A percentile compares a stretch with the other conserved stretches of the same genome.
These are phyloP conservation scores for Dicrurus megarhynchus DNA, from an alignment of 2,113 vertebrate genomes.

Conservation along the genomic window DNA sequence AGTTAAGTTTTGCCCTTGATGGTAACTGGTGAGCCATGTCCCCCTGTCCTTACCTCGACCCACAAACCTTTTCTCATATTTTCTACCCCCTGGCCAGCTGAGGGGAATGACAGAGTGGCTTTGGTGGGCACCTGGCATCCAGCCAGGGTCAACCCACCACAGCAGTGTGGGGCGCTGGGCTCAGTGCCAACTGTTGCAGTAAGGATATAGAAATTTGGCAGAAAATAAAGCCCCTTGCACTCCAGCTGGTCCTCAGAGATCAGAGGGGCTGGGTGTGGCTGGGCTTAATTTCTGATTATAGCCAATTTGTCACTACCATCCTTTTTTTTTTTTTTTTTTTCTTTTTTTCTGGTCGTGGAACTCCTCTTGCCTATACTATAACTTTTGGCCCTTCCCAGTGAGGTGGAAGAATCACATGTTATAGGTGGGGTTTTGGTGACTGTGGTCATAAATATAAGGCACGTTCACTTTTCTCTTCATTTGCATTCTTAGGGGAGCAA, in stretches of 20 bases:
- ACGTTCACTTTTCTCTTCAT: background rate
- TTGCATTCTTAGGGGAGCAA: background rate
- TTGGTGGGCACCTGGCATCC: background rate
- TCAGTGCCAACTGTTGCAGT: background rate
- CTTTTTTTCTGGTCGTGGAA: background rate
- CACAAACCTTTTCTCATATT: accelerated
- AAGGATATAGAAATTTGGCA: background rate
- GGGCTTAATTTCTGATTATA: background rate
- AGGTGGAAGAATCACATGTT: background rate
- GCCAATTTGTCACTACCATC: background rate
- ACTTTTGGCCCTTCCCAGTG: background rate
- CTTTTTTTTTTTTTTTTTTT: background rate
- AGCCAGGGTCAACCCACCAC: background rate
- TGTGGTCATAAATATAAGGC: background rate
- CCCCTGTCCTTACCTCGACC: background rate
- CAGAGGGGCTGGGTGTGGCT: background rate
- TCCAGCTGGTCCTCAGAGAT: background rate
- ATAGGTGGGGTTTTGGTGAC: background rate
- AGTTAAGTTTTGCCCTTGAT: background rate
- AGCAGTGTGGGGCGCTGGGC: background rate
- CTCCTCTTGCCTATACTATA: background rate
- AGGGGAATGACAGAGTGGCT: background rate
- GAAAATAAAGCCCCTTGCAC: background rate
- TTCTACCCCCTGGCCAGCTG: background rate
- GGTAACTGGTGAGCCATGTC: background rate